Base-by-base conservation (phyloP, 35 echinoderm and acorn worm species). In the Apostichopus japonicus region DNA sequence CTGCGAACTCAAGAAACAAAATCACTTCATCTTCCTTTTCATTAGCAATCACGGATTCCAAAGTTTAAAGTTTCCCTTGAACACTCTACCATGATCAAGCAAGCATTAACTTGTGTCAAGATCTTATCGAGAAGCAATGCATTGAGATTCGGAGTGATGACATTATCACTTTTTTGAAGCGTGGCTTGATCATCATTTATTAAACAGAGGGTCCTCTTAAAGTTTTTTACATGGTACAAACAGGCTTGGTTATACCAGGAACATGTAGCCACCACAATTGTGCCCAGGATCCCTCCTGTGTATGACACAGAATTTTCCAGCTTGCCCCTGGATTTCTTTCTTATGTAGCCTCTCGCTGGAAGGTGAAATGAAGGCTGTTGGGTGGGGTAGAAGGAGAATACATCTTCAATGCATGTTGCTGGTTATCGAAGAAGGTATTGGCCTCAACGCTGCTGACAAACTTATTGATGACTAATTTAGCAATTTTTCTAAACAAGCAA, bases 381-480 rank as follows among this genome's bases (percentile, higher is more conserved):
- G 71, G 71, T 75, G 71, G 71, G 71, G 71, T 75, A 23, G 71
- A 75, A 19, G 71, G 7, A 75, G 57, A 13, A 10, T 24, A 19
- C 71, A 75, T 23, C 21, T 75, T 15, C 17, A 19, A 19, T n/a
- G 71, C 17, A 23, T 75, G 6, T 75, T 23, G n/a, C 71, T 23
- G 71, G 57, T 61, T 61, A 67, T 75, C 7, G 15, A 19, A 75
- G 71, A 23, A 58, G 55, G 81, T 23, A 5, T n/a, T 84, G 81
- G 81, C 81, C 81, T 58, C 81, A 55, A 17, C 17, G 15, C 22
- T 55, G 24, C 81, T 54, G 15, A n/a, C 15, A 57, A 24, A 58
- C 53, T 84, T 84, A 24, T 21, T 56, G 81, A 59, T 84, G 81
- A 84, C 81, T 84, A 84, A 84, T 84, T 83, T 84, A 84, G 71